Evolutionary conservation across 2,888 invertebrate genomes (phyloP).

Genomic region (Operophtera brumata): DNA sequence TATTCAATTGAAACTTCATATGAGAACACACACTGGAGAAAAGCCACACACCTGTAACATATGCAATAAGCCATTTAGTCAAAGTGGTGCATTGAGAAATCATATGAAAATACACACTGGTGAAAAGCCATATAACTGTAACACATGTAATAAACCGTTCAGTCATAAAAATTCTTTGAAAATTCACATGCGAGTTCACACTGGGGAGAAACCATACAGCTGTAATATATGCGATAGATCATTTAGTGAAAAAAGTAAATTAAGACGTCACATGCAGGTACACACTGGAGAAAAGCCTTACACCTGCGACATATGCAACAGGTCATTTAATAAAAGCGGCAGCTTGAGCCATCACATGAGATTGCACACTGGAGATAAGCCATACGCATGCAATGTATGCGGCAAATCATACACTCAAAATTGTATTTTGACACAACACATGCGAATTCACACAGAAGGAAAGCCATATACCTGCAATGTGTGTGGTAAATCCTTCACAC

Average conservation of each 20-base stretch:
- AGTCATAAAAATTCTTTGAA: slow-evolving; percentile 2
- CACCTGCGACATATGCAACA: slow-evolving; percentile 9
- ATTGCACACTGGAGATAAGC: slow-evolving; percentile 17
- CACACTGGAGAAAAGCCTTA: slow-evolving; percentile 13
- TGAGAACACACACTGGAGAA: slow-evolving; percentile 13
- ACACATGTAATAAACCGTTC: slow-evolving; percentile 14
- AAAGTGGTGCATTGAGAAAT: slow-evolving; percentile 1
- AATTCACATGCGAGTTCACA: slow-evolving; percentile 13
- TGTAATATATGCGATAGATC: slow-evolving; percentile 10
- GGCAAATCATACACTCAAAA: background rate
- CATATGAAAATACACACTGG: slow-evolving; percentile 18
- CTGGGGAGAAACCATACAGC: slow-evolving; percentile 12
- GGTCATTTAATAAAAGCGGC: slow-evolving; percentile 10
- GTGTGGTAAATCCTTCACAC: background rate
- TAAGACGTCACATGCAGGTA: slow-evolving; percentile 14
- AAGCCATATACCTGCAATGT: background rate
- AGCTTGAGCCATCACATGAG: slow-evolving; percentile 16
- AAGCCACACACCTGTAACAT: slow-evolving; percentile 13
- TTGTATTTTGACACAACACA: slow-evolving; percentile 1
- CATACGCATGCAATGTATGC: slow-evolving; percentile 13
- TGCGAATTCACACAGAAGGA: slow-evolving; percentile 16
- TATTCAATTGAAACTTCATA: slow-evolving; percentile 8
- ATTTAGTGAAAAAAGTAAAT: slow-evolving; percentile 10
- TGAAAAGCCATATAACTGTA: slow-evolving; percentile 9
- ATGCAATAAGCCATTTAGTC: slow-evolving; percentile 12